Conservation (phyloP, 2,797 vertebrate genomes). For the Mormyrops attenuatus region DNA sequence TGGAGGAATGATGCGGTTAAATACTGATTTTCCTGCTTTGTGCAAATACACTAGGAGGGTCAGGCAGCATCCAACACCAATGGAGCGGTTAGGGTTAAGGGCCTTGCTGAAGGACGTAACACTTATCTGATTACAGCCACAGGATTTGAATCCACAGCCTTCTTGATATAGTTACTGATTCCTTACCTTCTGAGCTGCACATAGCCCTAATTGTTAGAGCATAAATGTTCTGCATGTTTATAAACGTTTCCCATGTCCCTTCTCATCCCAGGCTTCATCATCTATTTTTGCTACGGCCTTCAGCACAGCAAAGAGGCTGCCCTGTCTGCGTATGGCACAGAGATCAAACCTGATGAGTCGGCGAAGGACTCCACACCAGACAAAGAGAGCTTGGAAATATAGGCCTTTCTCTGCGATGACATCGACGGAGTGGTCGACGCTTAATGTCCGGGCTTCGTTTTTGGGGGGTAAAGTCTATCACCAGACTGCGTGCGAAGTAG, state of each 20-base stretch:
- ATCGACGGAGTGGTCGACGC: not conserved
- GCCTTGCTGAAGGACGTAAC: not conserved
- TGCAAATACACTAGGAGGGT: not conserved
- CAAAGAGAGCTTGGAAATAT: not conserved
- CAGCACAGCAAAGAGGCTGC: slow-evolving; percentile 75
- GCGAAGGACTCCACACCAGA: slow-evolving; percentile 32
- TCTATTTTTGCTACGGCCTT: slow-evolving; percentile 87
- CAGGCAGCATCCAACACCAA: not conserved
- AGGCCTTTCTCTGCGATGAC: not conserved
- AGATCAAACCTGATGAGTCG: not conserved
- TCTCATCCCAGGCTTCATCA: slow-evolving; percentile 68
- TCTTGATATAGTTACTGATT: not conserved
- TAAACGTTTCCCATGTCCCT: not conserved
- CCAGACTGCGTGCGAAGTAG: not conserved
- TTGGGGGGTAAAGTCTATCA: not conserved
- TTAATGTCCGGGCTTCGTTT: not conserved
- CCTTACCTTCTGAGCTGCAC: not conserved
- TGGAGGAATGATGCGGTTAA: not conserved
- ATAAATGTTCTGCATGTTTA: not conserved
- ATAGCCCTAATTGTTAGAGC: not conserved
- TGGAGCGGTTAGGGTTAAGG: not conserved
- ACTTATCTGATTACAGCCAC: not conserved
- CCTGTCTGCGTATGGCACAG: slow-evolving; percentile 27
- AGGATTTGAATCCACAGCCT: not conserved
- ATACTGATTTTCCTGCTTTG: not conserved